Conservation (phyloP, 2,113 vertebrate genomes). For the Lutjanus erythropterus region DNA sequence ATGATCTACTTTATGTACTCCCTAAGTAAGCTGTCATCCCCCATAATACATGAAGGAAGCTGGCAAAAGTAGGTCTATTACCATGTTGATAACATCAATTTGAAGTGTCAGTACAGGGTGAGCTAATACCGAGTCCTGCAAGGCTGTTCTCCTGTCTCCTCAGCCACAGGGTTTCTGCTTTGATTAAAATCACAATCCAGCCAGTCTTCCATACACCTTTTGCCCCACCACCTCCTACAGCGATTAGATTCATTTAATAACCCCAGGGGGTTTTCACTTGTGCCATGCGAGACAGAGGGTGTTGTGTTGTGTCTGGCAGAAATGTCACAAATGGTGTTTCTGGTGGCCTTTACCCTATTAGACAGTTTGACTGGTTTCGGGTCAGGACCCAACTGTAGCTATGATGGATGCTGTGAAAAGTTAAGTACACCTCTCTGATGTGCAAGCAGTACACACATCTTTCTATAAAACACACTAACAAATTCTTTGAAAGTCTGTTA, state of each 20-base stretch:
- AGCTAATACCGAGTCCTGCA: constrained; percentile 57
- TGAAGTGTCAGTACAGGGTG: constrained; percentile 69
- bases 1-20: constrained; percentile 77
- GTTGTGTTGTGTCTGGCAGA: constrained; percentile 3
- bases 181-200: constrained; percentile 73
- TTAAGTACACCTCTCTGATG: background rate
- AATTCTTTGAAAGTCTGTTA: too few relatives aligned
- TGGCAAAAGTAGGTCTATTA: constrained; percentile 76
- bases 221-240: constrained; percentile 32
- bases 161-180: constrained; percentile 62
- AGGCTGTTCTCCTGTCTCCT: constrained; percentile 46
- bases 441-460: too few relatives aligned
- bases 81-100: constrained; percentile 78
- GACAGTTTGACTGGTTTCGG: constrained; percentile 10
- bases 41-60: constrained; percentile 69
- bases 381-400: background rate
- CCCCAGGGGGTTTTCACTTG: constrained; percentile 32
- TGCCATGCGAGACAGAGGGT: constrained; percentile 10
- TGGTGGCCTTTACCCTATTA: constrained; percentile 7
- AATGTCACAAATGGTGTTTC: constrained; percentile 33
- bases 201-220: constrained; percentile 45
- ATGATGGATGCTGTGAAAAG: background rate
- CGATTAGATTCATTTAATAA: constrained; percentile 53
- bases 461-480: too few relatives aligned
- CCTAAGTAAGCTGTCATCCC: constrained; percentile 77